Evolutionary conservation across 2,113 vertebrate genomes (phyloP), one percentile per base, ranked within the genome.

Genomic region (Hippocampus barbouri): DNA sequence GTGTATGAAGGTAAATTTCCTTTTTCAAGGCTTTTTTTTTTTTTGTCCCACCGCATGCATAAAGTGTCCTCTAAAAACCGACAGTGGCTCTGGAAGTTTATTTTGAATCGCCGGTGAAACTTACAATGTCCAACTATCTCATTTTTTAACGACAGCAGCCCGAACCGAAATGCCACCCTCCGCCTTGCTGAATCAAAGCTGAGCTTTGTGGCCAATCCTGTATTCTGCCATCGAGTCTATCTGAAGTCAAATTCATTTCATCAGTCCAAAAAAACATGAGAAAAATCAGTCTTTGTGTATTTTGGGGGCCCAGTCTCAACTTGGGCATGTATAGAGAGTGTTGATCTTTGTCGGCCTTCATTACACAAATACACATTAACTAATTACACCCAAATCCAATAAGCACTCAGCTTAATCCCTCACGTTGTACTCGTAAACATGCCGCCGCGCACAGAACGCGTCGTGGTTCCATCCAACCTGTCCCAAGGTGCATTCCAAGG

Each of bases 401-500:
- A 34, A 34, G 34, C 34, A 34, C 5, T 34, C 34, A 5, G 34
- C 5, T 34, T 34, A 34, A 34, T 34, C 34, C 34, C 34, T 34
- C 34, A 6, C 34, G 34, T 34, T 5, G 34, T 34, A 6, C 34
- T 34, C 34, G 34, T 5, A 34, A 34, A 34, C 34, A 34, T 34
- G 34, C 34, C 34, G 34, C 30, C 30, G 30, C 30, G 3, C 34
- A 34, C 34, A 6, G 34, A 38, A 5, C 34, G 5, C 5, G 34
- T 21, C 6, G 20, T 2, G 25, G 30, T 61, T 61, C 30, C 51
- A 11, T 34, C 92, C 76, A 82, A 97, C 97, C 92, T 99, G 97
- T 73, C 97, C 97, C 0, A 99, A 92, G 0, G 97, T 99, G 81
- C 97, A 99, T 74, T 99, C 97, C 95, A 98, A 95, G 73, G 94